Conservation (phyloP, 2,113 vertebrate genomes). For the Empidonax alnorum region DNA sequence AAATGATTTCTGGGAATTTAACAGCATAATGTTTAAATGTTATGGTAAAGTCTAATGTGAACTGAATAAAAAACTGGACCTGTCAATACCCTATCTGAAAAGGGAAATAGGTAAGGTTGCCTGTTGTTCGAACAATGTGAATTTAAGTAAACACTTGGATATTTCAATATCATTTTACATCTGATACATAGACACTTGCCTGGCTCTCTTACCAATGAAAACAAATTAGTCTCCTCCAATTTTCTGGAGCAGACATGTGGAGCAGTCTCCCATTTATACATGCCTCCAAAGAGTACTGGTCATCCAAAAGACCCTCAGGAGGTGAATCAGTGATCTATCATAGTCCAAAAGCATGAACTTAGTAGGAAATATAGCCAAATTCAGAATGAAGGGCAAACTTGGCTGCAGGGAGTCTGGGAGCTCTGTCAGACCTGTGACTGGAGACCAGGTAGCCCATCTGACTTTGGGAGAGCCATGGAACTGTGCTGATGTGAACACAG, state of each 20-base stretch:
- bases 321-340: not conserved
- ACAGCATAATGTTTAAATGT: constrained; percentile 27
- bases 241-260: not conserved
- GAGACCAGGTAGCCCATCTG: not conserved
- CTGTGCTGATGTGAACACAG: not conserved
- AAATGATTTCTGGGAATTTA: constrained; percentile 75
- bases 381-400: not conserved
- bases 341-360: not conserved
- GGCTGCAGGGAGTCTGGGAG: not conserved
- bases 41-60: constrained; percentile 51
- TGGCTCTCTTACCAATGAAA: not conserved
- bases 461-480: not conserved
- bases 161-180: constrained; percentile 49
- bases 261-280: not conserved
- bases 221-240: not conserved
- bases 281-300: not conserved
- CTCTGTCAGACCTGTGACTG: not conserved
- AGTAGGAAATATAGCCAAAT: not conserved
- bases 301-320: not conserved
- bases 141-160: constrained; percentile 39
- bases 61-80: not conserved
- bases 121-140: not conserved
- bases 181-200: not conserved
- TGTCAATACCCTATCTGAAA: constrained; percentile 33
- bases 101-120: constrained; percentile 16